Percentiles rank a stretch among this genome's conserved stretches.
Evolutionary conservation across 2,797 vertebrate species (phyloP).

Genomic region (Lophotriccus pileatus): DNA sequence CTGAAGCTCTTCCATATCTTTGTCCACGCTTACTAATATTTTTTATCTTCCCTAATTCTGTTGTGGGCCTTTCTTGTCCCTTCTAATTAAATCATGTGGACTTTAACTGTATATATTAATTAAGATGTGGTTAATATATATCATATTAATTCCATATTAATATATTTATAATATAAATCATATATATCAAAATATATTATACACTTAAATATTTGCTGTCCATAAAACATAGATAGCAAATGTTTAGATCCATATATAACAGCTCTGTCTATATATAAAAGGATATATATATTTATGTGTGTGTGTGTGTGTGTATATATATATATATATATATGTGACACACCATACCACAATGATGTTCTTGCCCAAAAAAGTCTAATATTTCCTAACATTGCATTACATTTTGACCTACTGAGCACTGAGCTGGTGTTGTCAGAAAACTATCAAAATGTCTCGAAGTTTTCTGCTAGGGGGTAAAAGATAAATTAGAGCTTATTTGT

Average conservation of each 20-base stretch:
- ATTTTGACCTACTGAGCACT: background rate
- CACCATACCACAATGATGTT: rapidly evolving
- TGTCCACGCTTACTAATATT: background rate
- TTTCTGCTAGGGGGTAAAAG: background rate
- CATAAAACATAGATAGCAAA: background rate
- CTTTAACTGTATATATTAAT: background rate
- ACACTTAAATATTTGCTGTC: no score
- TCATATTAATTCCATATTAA: no score
- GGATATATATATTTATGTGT: no score
- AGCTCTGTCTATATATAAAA: no score
- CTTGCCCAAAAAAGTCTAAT: background rate
- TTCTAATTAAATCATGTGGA: background rate
- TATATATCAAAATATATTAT: no score
- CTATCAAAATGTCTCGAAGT: background rate
- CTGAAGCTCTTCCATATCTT: background rate
- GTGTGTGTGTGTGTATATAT: no score
- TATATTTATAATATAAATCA: no score
- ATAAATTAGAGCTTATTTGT: background rate
- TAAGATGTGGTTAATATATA: no score
- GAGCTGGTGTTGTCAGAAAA: background rate
- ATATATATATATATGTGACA: background rate
- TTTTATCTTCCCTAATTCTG: background rate
- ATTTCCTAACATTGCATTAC: background rate
- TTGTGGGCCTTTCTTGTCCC: background rate
- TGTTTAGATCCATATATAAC: background rate